Evolutionary conservation across 2,888 invertebrate species (phyloP).

Genomic region (Mesorhabditis sp.): DNA sequence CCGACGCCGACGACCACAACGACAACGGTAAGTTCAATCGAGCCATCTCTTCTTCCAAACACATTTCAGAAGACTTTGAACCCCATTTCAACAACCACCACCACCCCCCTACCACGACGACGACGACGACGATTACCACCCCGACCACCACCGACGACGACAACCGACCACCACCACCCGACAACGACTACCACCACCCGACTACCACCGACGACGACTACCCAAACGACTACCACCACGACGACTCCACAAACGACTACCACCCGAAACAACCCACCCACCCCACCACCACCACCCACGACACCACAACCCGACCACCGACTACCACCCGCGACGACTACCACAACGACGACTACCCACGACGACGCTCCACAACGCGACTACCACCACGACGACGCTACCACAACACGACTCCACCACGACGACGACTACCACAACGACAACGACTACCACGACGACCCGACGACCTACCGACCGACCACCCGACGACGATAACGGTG

Average conservation of each 20-base stretch:
- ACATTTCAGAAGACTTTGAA: too few relatives aligned
- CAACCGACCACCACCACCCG: too few relatives aligned
- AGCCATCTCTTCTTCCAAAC: not conserved
- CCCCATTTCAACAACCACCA: not conserved
- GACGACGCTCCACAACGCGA: not conserved
- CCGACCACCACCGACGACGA: conserved; percentile 1
- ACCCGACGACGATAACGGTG: too few relatives aligned
- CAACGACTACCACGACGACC: too few relatives aligned
- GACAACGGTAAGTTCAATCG: not conserved
- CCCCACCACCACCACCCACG: not conserved
- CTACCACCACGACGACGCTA: not conserved
- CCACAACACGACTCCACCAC: not conserved
- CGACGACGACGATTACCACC: conserved; percentile 8
- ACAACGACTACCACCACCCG: not conserved
- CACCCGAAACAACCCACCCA: not conserved
- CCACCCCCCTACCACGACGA: conserved; percentile 6
- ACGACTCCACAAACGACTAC: not conserved
- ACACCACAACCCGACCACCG: too few relatives aligned
- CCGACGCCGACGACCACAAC: not conserved
- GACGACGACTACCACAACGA: too few relatives aligned
- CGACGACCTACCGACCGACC: too few relatives aligned
- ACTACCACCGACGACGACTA: not conserved
- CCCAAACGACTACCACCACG: not conserved
- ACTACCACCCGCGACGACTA: not conserved
- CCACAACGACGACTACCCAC: not conserved